Conservation (phyloP, 2,888 invertebrate genomes). For the Cephus runcator region DNA sequence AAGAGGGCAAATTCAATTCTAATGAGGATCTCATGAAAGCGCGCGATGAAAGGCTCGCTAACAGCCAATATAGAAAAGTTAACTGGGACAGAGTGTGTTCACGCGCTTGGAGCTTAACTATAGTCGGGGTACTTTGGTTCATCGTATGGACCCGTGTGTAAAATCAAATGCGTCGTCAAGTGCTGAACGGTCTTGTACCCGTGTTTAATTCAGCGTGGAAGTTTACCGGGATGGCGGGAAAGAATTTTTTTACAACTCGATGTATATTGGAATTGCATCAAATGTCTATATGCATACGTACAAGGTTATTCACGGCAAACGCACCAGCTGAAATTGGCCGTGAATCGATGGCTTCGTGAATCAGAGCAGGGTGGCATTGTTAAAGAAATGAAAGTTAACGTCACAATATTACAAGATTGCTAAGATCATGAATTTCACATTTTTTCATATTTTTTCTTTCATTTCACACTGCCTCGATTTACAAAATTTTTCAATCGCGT, state of each 20-base stretch:
- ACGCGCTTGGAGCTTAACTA: slow-evolving; percentile 29
- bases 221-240: background rate
- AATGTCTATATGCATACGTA: too few species aligned
- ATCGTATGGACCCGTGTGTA: slow-evolving; percentile 5
- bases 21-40: slow-evolving; percentile 19
- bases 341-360: too few species aligned
- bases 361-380: too few species aligned
- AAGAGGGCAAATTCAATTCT: slow-evolving; percentile 25
- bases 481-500: too few species aligned
- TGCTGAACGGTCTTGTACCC: background rate
- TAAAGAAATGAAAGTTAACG: too few species aligned
- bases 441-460: too few species aligned
- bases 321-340: too few species aligned
- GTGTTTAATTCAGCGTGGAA: background rate
- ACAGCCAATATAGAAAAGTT: background rate
- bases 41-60: slow-evolving; percentile 21
- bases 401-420: too few species aligned
- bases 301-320: too few species aligned
- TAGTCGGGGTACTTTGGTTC: slow-evolving; percentile 29
- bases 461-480: too few species aligned
- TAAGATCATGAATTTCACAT: too few species aligned
- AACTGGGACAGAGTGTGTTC: slow-evolving; percentile 26
- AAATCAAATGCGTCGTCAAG: background rate
- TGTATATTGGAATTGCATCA: background rate
- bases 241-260: background rate